Percentiles rank a stretch among this genome's conserved stretches.
These are phyloP conservation scores for Bembecia ichneumoniformis DNA, from an alignment of 2,888 invertebrate genomes.

Conservation along the genomic window DNA sequence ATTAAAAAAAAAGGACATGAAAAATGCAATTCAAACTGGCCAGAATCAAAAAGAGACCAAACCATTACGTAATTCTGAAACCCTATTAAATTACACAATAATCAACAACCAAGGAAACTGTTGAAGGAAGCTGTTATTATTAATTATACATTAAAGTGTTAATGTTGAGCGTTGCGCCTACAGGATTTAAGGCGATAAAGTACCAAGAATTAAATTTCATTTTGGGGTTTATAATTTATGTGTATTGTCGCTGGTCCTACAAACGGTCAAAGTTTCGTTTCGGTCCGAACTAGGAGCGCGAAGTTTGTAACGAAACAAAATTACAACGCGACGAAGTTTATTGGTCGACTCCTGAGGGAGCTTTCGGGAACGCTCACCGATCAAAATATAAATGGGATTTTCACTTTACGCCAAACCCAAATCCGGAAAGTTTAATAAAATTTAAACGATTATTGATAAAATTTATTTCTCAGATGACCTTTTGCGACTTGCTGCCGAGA, in stretches of 20 bases:
- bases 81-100: background rate
- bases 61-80: background rate
- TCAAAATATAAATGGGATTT: conserved; percentile 47
- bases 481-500: conserved; percentile 7
- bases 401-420: conserved; percentile 32
- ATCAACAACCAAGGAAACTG: background rate
- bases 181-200: conserved; percentile 17
- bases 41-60: no score
- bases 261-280: conserved; percentile 46
- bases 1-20: no score
- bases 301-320: conserved; percentile 53
- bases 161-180: conserved; percentile 1
- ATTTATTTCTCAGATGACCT: conserved; percentile 33
- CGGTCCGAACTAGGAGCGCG: conserved; percentile 31
- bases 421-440: conserved; percentile 37
- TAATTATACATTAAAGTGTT: background rate
- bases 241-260: conserved; percentile 38
- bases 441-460: conserved; percentile 36
- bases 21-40: no score
- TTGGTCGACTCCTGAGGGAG: conserved; percentile 30
- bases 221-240: conserved; percentile 47
- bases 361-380: conserved; percentile 26
- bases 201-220: conserved; percentile 44
- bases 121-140: background rate
- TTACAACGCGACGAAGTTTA: conserved; percentile 50